Conservation (phyloP, 1,140 invertebrate species). For the Holotrichia oblita region DNA sequence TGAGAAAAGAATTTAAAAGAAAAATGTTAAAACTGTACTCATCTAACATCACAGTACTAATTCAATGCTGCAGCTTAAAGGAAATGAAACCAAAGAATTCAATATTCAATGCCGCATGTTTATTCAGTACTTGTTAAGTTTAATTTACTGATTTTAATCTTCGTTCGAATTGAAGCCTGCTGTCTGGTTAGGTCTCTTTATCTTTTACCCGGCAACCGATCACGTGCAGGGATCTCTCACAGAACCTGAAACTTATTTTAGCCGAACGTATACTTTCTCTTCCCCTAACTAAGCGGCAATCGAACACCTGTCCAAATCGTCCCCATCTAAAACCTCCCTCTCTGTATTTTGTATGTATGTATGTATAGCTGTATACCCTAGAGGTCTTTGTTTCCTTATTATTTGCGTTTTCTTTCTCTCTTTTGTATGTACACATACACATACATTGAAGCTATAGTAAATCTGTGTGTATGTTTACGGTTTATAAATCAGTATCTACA, state of each 20-base stretch:
- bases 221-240: background rate
- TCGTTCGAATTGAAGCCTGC: background rate
- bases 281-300: background rate
- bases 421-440: no score
- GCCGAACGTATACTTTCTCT: background rate
- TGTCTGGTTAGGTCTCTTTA: background rate
- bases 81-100: background rate
- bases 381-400: background rate
- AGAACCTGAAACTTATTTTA: background rate
- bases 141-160: background rate
- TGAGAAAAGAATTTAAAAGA: no score
- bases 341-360: no score
- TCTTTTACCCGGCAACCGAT: background rate
- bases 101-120: background rate
- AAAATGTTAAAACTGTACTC: no score
- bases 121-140: slow-evolving; percentile 6
- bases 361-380: background rate
- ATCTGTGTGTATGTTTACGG: background rate
- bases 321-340: background rate
- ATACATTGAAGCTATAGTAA: background rate
- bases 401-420: background rate
- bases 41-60: no score
- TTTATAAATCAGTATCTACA: background rate
- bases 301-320: slow-evolving; percentile 5
- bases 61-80: no score